Evolutionary conservation across 2,888 invertebrate genomes (phyloP).

Genomic region (Drosophila demipolita): DNA sequence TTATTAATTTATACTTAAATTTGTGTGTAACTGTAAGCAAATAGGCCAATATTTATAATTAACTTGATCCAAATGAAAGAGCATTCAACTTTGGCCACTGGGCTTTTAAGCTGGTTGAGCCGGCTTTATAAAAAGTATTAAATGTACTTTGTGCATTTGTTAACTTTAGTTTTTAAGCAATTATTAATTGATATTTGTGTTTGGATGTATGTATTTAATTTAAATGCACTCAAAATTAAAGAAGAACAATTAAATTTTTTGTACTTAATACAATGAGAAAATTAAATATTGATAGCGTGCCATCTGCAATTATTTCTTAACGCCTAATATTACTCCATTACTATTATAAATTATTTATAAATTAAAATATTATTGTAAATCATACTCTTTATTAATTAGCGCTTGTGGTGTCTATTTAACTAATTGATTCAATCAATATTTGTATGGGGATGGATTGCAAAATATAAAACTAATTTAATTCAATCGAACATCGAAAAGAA

Average conservation of each 20-base stretch:
- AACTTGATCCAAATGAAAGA: slow-evolving; percentile 9
- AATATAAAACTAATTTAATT: background rate
- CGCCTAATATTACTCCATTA: slow-evolving; percentile 27
- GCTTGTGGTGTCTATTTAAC: background rate
- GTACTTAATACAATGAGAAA: slow-evolving; percentile 58
- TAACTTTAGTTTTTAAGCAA: slow-evolving; percentile 42
- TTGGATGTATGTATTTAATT: slow-evolving; percentile 25
- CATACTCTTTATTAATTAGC: background rate
- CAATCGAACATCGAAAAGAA: background rate
- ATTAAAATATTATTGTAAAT: slow-evolving; percentile 24
- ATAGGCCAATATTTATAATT: slow-evolving; percentile 34
- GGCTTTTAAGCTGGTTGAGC: slow-evolving; percentile 46
- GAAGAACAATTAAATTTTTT: slow-evolving; percentile 33
- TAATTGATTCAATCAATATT: background rate
- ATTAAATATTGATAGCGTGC: slow-evolving; percentile 51
- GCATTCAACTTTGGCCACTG: slow-evolving; percentile 9
- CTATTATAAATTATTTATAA: slow-evolving; percentile 29
- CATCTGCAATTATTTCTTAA: slow-evolving; percentile 57
- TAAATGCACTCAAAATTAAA: slow-evolving; percentile 49
- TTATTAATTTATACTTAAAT: slow-evolving; percentile 48
- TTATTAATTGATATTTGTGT: slow-evolving; percentile 26
- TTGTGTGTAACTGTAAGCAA: slow-evolving; percentile 24
- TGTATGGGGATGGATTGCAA: background rate
- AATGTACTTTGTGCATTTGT: slow-evolving; percentile 77
- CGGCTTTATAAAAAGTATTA: slow-evolving; percentile 65